Base-by-base conservation (phyloP, 2,888 invertebrate genomes). In the Eupithecia abbreviata region DNA sequence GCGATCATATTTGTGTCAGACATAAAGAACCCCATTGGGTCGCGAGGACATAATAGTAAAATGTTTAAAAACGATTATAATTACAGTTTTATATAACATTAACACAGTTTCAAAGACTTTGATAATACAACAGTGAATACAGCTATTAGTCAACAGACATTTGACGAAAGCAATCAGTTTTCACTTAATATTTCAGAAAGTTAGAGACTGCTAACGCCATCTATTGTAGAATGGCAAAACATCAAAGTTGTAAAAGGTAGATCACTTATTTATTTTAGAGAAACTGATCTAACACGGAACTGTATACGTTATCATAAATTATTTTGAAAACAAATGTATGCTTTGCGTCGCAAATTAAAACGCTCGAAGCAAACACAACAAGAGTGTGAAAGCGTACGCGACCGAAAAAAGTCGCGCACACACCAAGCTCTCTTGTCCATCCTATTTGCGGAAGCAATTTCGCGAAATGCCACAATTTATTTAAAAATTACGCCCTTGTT, bases 401-500 rank as follows among this genome's bases (percentile, higher is more conserved):
- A 85, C 87, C 86, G 88, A 91, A 93, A 92, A 93, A 94, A 93
- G 91, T 92, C 89, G 86, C 83, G 89, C 87, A 91, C 88, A 92
- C 92, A 92, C 91, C 90, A 88, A 84, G 86, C 85, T 85, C 90
- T 90, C 90, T 88, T 89, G 92, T 91, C 91, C 93, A 91, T 91
- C 89, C 88, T 94, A 93, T 95, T 95, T 94, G 94, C 91, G 92
- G 90, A 92, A 94, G 91, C 93, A 94, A 93, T 95, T 95, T 95
- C 89, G 93, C 94, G 89, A 94, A 94, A 94, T 93, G 93, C 93
- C 94, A 95, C 95, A 95, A 95, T 95, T 94, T 95, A 95, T 95
- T 95, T 95, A 95, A 95, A 95, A 95, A 95, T 95, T 95, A 95
- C 94, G 88, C 92, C 94, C 94, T 93, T 95, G 95, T 94, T 95